Evolutionary conservation across 2,888 invertebrate genomes (phyloP), one percentile per base, ranked within the genome.

Genomic region (Scaptomyza reducta): DNA sequence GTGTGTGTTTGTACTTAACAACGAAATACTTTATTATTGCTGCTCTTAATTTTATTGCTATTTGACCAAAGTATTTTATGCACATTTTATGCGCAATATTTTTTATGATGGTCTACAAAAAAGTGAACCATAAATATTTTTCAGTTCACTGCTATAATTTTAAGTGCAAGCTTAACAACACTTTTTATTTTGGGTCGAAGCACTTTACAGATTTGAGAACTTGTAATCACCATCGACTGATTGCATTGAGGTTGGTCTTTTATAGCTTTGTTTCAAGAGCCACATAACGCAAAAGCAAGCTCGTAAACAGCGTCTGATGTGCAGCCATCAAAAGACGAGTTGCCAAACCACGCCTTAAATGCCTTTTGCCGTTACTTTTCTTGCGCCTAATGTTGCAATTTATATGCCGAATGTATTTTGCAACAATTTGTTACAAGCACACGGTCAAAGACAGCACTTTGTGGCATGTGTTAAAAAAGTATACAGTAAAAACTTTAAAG

Each of bases 51-150:
- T 13, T n/a, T 22, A 31, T 13, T 45, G 29, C 35, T 13, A 38
- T 50, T 57, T 46, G 58, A 58, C 51, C 40, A 33, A 63, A 27
- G 38, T 14, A 54, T 63, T 68, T 70, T 61, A 71, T 81, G 51
- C 38, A 55, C 27, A 61, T 70, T 66, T 70, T 66, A 51, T 72
- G 54, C 57, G 40, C 41, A 38, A 22, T 13, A 40, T 54, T 69
- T 55, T 49, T 64, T 47, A 53, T 53, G 45, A 57, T 54, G 18
- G 7, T 45, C 31, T 5, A 10, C 16, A 25, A 22, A 41, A 14
- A 41, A 22, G 22, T 22, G 22, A 22, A 3, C 22, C 3, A 22
- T 22, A 2, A 27, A 45, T 27, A 50, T 25, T 54, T 47, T 16
- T 33, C 13, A 18, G 35, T 18, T 14, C 14, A 6, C 33, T 18